phyloP scores from a whole-genome alignment of 2,113 vertebrate genomes.

The Misgurnus anguillicaudatus region DNA sequence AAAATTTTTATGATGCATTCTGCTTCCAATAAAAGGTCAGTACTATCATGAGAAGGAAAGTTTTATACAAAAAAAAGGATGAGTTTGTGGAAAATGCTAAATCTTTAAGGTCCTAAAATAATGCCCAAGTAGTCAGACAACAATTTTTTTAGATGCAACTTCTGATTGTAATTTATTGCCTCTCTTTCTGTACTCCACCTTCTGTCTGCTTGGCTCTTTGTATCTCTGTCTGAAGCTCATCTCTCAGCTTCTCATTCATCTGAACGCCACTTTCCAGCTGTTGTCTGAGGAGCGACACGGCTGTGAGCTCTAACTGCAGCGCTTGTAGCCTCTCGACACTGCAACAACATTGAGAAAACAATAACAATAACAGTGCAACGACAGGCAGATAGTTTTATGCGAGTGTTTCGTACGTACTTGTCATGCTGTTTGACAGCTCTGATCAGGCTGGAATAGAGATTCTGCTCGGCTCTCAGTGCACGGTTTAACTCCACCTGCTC shows the following conservation, averaged over 20 bases:
- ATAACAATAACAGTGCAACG: too few relatives aligned
- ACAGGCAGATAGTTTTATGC: too few relatives aligned
- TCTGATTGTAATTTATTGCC: conserved; percentile 15
- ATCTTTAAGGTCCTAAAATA: not conserved
- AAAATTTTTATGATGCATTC: too few relatives aligned
- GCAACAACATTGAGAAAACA: conserved; percentile 18
- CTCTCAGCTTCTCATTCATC: conserved; percentile 80
- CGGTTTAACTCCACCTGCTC: conserved; percentile 81
- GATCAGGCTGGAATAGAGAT: conserved; percentile 84
- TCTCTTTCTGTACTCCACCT: conserved; percentile 75
- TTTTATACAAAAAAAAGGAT: not conserved
- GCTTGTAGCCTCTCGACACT: conserved; percentile 75
- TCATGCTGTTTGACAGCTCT: conserved; percentile 85
- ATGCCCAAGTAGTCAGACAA: not conserved
- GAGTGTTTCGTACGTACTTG: conserved; percentile 72
- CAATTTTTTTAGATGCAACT: not conserved
- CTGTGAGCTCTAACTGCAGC: conserved; percentile 82
- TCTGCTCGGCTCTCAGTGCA: conserved; percentile 84
- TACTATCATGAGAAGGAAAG: too few relatives aligned
- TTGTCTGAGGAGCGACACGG: conserved; percentile 80
- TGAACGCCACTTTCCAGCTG: conserved; percentile 84
- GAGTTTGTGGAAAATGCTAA: not conserved
- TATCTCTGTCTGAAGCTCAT: conserved; percentile 82
- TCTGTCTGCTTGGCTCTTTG: conserved; percentile 75
- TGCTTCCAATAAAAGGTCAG: too few relatives aligned